phyloP scores from a whole-genome alignment of 2,797 vertebrate species.

The Lepidocolaptes lacrymiger region DNA sequence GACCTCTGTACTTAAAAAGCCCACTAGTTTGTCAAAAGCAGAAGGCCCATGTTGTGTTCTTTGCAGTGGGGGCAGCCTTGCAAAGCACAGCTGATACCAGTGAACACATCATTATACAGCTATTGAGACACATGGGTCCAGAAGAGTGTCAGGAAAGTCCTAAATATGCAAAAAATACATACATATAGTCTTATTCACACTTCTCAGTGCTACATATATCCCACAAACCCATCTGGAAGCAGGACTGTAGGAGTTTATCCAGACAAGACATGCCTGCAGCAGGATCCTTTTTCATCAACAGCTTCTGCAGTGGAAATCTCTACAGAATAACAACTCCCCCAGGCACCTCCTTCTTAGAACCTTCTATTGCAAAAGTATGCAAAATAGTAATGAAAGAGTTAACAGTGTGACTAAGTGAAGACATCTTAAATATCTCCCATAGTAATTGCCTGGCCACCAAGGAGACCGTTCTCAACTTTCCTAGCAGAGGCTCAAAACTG shows the following conservation, averaged over 20 bases:
- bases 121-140: not conserved
- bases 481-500: not conserved
- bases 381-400: not conserved
- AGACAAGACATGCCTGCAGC: not conserved
- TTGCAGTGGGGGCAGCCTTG: not conserved
- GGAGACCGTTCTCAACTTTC: not conserved
- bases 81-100: not conserved
- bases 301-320: constrained; percentile 7
- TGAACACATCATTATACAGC: not conserved
- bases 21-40: not conserved
- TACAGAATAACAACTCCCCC: not conserved
- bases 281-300: not conserved
- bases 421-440: not conserved
- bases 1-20: not conserved
- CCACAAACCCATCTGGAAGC: constrained; percentile 29
- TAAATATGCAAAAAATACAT: not conserved
- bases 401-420: not conserved
- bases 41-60: not conserved
- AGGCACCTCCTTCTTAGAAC: not conserved
- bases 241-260: not conserved
- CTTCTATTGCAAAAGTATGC: not conserved
- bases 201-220: not conserved
- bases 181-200: not conserved
- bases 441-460: not conserved
- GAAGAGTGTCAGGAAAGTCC: not conserved